These are phyloP conservation scores for Syrmaticus mikado DNA, from an alignment of 2,113 vertebrate genomes.

Conservation along the genomic window DNA sequence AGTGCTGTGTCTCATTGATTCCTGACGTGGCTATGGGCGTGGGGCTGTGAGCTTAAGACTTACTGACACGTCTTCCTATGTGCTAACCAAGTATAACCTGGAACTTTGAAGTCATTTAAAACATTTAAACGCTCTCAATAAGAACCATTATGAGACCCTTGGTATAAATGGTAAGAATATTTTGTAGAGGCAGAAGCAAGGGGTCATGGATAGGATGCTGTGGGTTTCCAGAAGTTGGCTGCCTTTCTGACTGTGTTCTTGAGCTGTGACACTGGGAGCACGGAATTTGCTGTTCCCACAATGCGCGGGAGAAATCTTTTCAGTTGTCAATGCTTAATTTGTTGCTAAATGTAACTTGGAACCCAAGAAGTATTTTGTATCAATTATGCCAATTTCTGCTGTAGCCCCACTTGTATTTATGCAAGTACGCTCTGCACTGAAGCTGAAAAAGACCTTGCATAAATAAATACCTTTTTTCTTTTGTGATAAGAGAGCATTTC, in stretches of 20 bases:
- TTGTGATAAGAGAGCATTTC: background rate
- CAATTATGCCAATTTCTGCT: constrained; percentile 45
- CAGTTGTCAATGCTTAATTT: constrained; percentile 27
- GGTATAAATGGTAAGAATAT: background rate
- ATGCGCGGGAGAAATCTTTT: background rate
- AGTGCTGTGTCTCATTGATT: background rate
- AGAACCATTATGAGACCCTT: background rate
- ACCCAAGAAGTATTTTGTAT: background rate
- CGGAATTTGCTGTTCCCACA: background rate
- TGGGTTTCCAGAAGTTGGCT: background rate
- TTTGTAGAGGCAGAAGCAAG: background rate
- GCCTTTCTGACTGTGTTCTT: background rate
- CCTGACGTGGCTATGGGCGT: accelerated
- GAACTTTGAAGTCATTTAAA: background rate
- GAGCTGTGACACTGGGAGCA: background rate
- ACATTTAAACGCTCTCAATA: accelerated
- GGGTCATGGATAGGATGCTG: background rate
- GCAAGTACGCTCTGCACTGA: background rate
- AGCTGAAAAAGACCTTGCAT: constrained; percentile 7
- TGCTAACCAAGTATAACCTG: background rate
- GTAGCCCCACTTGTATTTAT: background rate
- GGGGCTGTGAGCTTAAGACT: background rate
- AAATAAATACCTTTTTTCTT: background rate
- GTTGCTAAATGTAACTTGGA: background rate
- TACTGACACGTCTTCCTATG: background rate